Conservation (phyloP, 2,888 invertebrate genomes). For the Tenthredo amoena region DNA sequence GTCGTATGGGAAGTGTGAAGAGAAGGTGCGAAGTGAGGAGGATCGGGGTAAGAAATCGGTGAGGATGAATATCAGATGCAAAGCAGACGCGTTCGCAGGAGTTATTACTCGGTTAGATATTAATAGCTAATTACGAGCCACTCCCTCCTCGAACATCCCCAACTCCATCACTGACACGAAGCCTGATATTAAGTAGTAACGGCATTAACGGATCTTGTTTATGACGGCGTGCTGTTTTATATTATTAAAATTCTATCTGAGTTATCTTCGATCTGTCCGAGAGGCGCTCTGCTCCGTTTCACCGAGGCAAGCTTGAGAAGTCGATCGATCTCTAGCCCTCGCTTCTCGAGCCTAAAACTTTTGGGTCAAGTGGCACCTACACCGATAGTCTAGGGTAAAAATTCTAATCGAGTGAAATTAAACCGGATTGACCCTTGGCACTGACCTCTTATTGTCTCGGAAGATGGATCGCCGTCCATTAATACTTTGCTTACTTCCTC, state of each 20-base stretch:
- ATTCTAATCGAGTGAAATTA: slow-evolving; percentile 44
- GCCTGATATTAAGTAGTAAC: slow-evolving; percentile 34
- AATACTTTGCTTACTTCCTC: not conserved
- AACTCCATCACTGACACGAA: slow-evolving; percentile 9
- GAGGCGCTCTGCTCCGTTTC: slow-evolving; percentile 44
- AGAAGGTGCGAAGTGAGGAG: not conserved
- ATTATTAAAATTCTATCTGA: slow-evolving; percentile 48
- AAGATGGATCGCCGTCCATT: slow-evolving; percentile 34
- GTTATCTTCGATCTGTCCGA: slow-evolving; percentile 48
- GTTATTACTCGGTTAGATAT: slow-evolving; percentile 21
- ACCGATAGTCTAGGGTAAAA: not conserved
- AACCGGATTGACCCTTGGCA: slow-evolving; percentile 12
- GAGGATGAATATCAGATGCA: not conserved
- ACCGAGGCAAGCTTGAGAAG: slow-evolving; percentile 9
- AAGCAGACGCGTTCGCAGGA: not conserved
- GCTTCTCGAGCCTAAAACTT: slow-evolving; percentile 20
- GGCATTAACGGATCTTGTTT: slow-evolving; percentile 50
- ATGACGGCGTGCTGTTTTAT: slow-evolving; percentile 52
- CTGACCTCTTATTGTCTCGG: slow-evolving; percentile 36
- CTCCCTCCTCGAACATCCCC: slow-evolving; percentile 28
- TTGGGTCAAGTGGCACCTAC: slow-evolving; percentile 36
- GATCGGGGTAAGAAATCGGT: not conserved
- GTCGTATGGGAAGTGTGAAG: not conserved
- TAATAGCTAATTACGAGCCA: slow-evolving; percentile 37
- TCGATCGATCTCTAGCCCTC: slow-evolving; percentile 22